Base-by-base conservation (phyloP, 2,113 vertebrate genomes). In the Crotalus helleri region DNA sequence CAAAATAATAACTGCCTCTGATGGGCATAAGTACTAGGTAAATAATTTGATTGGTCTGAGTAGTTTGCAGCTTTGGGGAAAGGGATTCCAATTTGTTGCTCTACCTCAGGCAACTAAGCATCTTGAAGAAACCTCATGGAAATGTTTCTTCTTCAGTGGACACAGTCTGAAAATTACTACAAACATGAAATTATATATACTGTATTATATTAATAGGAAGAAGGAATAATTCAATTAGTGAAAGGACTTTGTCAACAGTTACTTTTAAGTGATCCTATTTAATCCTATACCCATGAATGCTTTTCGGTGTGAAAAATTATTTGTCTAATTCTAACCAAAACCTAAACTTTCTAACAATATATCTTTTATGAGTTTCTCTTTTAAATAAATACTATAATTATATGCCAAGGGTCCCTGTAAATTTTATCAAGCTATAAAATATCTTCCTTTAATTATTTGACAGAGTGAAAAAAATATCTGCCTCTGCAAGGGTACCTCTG, bases 321-420 rank as follows among this genome's bases (percentile, higher is more conserved):
- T 98, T 98, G 97, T 97, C 97, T 97, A 97, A 97, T 98, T 98
- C 97, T 97, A 96, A 97, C 97, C 97, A 97, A 97, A 97, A 96
- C 97, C 96, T 98, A 97, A 98, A 98, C 97, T 97, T 98, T 98
- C 97, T 97, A 97, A 98, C 97, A 97, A 98, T 97, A 97, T 96
- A 97, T 98, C 96, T 98, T 98, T 98, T 98, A 98, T 97, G 96
- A 97, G 97, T 96, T 81, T 97, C 95, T 98, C 97, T 95, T 96
- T 98, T 97, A 98, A 98, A 97, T 96, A 97, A 98, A 97, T 97
- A 97, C 96, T 96, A 96, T 98, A 98, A 98, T 98, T 98, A 98
- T 96, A 93, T 97, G 97, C 97, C 97, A 97, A 97, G 96, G 96
- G 96, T 97, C 97, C 95, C 97, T 96, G 97, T 98, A 98, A 97